Evolutionary conservation across 2,113 vertebrate genomes (phyloP).

Genomic region (Urocolius indicus): DNA sequence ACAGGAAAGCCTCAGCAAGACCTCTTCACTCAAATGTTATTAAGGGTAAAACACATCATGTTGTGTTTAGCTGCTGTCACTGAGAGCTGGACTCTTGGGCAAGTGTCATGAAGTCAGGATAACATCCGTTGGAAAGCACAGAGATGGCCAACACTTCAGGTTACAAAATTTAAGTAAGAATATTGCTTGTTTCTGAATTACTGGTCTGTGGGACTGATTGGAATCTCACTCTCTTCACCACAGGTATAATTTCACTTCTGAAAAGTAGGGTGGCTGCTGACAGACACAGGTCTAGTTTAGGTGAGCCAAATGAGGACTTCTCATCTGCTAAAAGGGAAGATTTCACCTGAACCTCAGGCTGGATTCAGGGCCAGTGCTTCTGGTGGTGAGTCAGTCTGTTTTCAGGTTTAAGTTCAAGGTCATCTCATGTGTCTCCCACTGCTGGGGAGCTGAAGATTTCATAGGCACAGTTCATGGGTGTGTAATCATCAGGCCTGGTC

Average conservation of each 20-base stretch:
- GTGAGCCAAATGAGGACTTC: background rate
- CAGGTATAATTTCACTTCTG: background rate
- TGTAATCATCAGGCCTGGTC: fast-evolving
- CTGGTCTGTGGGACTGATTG: background rate
- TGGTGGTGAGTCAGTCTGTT: background rate
- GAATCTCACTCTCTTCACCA: background rate
- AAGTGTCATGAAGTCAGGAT: background rate
- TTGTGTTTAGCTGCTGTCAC: background rate
- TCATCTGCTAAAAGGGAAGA: background rate
- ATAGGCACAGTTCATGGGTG: background rate
- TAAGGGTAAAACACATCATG: background rate
- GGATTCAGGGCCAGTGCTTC: background rate
- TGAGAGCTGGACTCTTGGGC: background rate
- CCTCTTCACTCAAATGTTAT: background rate
- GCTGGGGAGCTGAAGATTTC: background rate
- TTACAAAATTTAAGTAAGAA: background rate
- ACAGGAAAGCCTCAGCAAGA: background rate
- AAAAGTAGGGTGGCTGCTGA: background rate
- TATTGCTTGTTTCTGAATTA: background rate
- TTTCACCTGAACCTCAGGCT: background rate
- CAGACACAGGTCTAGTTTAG: background rate
- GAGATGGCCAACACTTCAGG: background rate
- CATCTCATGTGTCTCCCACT: background rate
- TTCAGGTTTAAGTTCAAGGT: background rate
- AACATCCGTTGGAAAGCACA: background rate